Evolutionary conservation across 2,888 invertebrate genomes (phyloP), one percentile per base, ranked within the genome.

Genomic region (Protophormia terraenovae): DNA sequence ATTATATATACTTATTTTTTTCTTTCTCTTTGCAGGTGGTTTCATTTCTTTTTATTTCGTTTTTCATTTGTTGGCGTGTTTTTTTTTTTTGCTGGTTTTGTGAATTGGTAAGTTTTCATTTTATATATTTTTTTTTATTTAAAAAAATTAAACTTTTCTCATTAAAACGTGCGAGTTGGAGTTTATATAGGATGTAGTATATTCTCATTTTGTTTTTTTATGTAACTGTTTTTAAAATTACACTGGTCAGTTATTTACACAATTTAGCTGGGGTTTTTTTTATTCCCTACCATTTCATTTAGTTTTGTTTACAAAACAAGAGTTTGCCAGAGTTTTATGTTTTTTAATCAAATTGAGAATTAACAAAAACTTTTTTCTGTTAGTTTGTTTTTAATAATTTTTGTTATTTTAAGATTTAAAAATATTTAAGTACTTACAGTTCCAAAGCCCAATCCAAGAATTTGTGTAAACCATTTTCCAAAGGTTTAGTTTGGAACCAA

Each of bases 401-500:
- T 22, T 38, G 22, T 24, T 35, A 32, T 45, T 50, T 62, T 35
- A 50, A 14, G 4, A 22, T 12, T 7, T 1, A 2, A n/a, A 64
- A 71, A 41, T 67, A 35, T 53, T 24, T 38, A 41, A 45, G 78
- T 88, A 94, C 95, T 94, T 93, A 96, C 96, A 95, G 92, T 87
- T 94, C 94, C 53, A 95, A 93, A 0, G 96, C 95, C 96, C 97
- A 97, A 88, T 96, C 95, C 81, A 98, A 93, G 93, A 98, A 98
- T 92, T 97, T 97, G 88, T 96, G 96, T 1, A 98, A 93, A 22
- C 97, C 98, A 81, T 94, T 94, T 90, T 97, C 97, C 12, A 97
- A 93, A 89, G 95, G 96, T 90, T 96, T 97, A 88, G 96, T 97
- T 91, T 96, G 97, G 94, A 98, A 98, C 98, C 98, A 98, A 93